Base-by-base conservation (phyloP, 2,113 vertebrate species). In the Ascaphus truei region DNA sequence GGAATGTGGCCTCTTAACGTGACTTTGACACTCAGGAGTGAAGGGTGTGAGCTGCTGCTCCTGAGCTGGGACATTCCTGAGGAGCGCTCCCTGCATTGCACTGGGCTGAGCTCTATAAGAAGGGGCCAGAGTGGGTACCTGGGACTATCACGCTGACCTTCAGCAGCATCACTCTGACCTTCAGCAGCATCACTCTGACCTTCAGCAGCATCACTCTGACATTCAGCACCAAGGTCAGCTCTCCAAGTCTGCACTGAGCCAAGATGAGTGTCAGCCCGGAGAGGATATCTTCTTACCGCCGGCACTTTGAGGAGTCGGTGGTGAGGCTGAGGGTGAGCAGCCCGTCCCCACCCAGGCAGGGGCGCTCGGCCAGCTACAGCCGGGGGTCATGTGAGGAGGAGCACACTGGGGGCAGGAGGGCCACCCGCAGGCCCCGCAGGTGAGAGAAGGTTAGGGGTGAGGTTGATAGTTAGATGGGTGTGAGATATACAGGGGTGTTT, bases 281-380 rank as follows among this genome's bases (percentile, higher is more conserved):
- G 26, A 86, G 86, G 65, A 87, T 90, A 56, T 91, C 87, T 0
- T 89, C 87, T n/a, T 89, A 91, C 58, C 81, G 83, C 39, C 82
- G 85, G 15, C 86, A 86, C 76, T 92, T 91, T 55, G 85, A 89
- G 78, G 86, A 86, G 63, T 81, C 74, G 73, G 73, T 82, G 84
- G 68, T 60, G 5, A 81, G 85, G 73, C 83, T 89, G 72, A 78
- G 88, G 75, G 83, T 91, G 69, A 82, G 84, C 75, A 90, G 88
- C 69, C 88, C 82, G 1, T 90, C 89, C 36, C 88, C 85, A 1
- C 71, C 71, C 41, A 75, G 85, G 73, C 22, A 30, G 47, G 79
- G 75, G 73, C 78, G 74, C 25, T 84, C 85, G 2, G 43, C 77
- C 1, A 82, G 81, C 72, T 86, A 75, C 71, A 76, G 75, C 71